These are phyloP conservation scores for Philopotamus ludificatus DNA, from an alignment of 1,140 invertebrate species.

Conservation along the genomic window DNA sequence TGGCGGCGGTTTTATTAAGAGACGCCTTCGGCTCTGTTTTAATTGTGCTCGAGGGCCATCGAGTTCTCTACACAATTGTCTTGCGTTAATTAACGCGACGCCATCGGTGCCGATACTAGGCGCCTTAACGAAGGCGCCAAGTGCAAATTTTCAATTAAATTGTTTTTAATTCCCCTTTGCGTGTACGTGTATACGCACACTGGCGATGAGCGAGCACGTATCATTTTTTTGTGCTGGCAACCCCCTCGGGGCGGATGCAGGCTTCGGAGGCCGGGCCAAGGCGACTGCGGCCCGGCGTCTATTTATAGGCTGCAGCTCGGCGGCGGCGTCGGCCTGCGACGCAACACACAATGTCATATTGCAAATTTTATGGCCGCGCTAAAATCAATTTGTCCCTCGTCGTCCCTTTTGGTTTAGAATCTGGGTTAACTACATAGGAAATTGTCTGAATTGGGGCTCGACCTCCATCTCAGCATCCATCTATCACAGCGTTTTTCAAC, in stretches of 20 bases:
- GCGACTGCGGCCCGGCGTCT: slow-evolving; percentile 12
- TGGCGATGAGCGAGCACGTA: no score
- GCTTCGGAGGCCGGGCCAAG: not conserved
- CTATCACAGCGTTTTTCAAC: no score
- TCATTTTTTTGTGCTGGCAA: not conserved
- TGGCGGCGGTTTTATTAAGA: slow-evolving; percentile 12
- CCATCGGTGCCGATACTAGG: not conserved
- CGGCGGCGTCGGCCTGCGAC: not conserved
- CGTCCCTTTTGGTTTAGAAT: no score
- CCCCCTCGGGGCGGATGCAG: not conserved
- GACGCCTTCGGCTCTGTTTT: slow-evolving; percentile 12
- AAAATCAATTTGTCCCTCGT: no score
- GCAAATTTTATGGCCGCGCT: no score
- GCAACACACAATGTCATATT: not conserved
- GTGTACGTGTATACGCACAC: no score
- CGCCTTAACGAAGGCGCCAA: not conserved
- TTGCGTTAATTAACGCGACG: slow-evolving; percentile 16
- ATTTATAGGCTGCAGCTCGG: slow-evolving; percentile 5
- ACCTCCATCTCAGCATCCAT: no score
- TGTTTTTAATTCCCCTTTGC: not conserved
- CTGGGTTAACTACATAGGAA: no score
- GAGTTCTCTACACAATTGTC: not conserved
- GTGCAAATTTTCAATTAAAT: no score
- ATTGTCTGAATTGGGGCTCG: no score
- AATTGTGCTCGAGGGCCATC: slow-evolving; percentile 12